A percentile compares a stretch with the other conserved stretches of the same genome.
These are phyloP conservation scores for Hyles lineata DNA, from an alignment of 2,888 invertebrate genomes.

Conservation along the genomic window DNA sequence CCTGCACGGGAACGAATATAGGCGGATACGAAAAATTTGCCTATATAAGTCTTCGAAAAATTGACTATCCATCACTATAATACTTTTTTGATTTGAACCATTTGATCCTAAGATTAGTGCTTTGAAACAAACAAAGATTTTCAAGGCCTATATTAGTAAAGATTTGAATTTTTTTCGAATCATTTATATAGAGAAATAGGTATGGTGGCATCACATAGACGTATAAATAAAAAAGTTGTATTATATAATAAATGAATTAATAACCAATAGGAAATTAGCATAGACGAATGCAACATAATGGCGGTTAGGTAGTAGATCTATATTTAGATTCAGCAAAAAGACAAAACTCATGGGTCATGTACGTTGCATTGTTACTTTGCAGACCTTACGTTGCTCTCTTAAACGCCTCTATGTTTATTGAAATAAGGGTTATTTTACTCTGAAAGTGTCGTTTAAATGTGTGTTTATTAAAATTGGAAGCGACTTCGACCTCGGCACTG, in stretches of 20 bases:
- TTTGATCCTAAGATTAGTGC: too few species aligned
- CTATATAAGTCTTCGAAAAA: too few species aligned
- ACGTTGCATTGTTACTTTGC: constrained; percentile 8
- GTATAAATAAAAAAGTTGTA: not conserved
- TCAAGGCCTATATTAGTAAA: too few species aligned
- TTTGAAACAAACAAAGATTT: too few species aligned
- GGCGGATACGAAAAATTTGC: too few species aligned
- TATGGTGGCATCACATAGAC: too few species aligned
- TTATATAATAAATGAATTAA: not conserved
- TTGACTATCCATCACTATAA: too few species aligned
- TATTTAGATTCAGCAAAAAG: constrained; percentile 21
- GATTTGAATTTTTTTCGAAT: too few species aligned
- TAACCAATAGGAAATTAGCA: too few species aligned
- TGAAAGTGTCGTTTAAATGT: not conserved
- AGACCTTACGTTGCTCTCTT: not conserved
- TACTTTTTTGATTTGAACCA: too few species aligned
- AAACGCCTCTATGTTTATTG: not conserved
- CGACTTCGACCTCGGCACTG: not conserved
- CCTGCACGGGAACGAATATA: too few species aligned
- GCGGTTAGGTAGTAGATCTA: not conserved
- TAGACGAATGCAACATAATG: not conserved
- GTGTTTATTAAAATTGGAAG: constrained; percentile 21
- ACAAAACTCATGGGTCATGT: constrained; percentile 13
- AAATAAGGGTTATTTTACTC: not conserved
- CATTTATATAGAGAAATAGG: too few species aligned